Evolutionary conservation across 2,113 vertebrate genomes (phyloP).

Genomic region (Felis chaus): DNA sequence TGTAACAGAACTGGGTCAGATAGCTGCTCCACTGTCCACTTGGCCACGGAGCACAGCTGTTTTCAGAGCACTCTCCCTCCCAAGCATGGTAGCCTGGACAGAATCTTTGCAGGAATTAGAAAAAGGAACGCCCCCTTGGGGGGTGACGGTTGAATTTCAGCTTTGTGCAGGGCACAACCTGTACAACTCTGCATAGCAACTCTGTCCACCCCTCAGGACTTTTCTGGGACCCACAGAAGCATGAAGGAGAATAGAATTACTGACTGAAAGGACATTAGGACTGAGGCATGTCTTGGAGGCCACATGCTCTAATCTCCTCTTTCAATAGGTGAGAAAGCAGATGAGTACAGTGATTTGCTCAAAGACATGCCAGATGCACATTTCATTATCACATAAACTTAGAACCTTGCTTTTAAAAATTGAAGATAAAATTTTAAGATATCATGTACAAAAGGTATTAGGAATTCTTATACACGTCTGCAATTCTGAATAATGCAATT

Average conservation of each 20-base stretch:
- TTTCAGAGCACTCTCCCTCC: not conserved
- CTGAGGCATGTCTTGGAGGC: not conserved
- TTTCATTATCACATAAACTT: not conserved
- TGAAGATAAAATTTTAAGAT: not conserved
- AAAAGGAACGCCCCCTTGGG: not conserved
- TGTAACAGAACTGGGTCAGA: not conserved
- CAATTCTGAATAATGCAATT: not conserved
- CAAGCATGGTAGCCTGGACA: no score
- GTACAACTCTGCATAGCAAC: accelerated
- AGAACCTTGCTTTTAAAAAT: not conserved
- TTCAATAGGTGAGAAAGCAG: not conserved
- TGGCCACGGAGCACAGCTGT: accelerated
- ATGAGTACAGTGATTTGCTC: not conserved
- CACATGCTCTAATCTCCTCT: not conserved
- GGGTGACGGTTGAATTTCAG: not conserved
- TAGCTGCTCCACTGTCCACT: accelerated
- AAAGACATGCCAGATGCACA: not conserved
- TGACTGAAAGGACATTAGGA: not conserved
- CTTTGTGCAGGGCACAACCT: not conserved
- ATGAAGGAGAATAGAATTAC: not conserved
- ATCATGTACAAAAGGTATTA: not conserved
- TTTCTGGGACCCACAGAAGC: not conserved
- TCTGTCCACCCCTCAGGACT: not conserved
- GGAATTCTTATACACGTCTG: not conserved
- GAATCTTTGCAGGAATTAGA: not conserved